Conservation (phyloP, 2,888 invertebrate species). For the Cremastinae sp. region DNA sequence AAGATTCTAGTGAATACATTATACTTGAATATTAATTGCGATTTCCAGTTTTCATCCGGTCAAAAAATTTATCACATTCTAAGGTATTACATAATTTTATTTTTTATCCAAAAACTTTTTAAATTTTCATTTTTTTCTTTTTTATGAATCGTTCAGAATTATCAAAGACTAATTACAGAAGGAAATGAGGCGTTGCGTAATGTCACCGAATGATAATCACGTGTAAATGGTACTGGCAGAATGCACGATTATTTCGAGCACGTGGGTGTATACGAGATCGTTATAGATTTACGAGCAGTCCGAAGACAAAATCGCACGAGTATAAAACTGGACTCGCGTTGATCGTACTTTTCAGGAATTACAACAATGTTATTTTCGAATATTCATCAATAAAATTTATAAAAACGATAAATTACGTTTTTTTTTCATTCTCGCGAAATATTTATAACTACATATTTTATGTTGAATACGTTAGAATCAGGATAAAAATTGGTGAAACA, state of each 20-base stretch:
- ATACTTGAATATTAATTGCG: too few relatives aligned
- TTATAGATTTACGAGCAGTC: slow-evolving; percentile 46
- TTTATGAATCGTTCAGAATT: not conserved
- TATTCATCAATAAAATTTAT: not conserved
- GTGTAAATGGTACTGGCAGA: slow-evolving; percentile 4
- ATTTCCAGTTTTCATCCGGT: too few relatives aligned
- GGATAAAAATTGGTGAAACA: not conserved
- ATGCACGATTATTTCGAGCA: slow-evolving; percentile 25
- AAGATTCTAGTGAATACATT: too few relatives aligned
- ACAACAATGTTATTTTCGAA: slow-evolving; percentile 7
- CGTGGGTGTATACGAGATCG: slow-evolving; percentile 35
- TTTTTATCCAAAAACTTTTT: not conserved
- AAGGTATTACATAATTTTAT: too few relatives aligned
- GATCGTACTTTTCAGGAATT: slow-evolving; percentile 40
- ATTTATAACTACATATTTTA: too few relatives aligned
- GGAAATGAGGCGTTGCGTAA: slow-evolving; percentile 9
- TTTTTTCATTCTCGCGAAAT: too few relatives aligned
- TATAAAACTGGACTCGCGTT: slow-evolving; percentile 9
- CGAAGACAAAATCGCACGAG: not conserved
- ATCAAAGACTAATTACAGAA: not conserved
- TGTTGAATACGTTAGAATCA: not conserved
- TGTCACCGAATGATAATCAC: slow-evolving; percentile 14
- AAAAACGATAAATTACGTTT: not conserved
- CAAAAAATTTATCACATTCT: not conserved
- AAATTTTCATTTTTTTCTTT: not conserved